Conservation (phyloP, 92 coral and sea anemone species). For the Diadumene lineata region DNA sequence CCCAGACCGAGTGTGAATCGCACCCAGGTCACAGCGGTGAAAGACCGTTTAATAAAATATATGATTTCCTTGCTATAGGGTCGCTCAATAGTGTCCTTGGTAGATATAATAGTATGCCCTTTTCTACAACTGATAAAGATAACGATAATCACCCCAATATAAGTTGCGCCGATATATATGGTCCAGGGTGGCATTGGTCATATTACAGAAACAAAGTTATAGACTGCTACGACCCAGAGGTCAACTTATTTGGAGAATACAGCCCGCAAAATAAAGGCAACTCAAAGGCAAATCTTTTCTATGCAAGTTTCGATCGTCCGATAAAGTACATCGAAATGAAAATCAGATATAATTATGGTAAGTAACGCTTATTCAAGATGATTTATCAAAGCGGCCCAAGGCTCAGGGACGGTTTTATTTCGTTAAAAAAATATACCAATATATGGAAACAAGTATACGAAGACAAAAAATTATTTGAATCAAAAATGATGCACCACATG, state of each 20-base stretch:
- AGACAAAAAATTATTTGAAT: no score
- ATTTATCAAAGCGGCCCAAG: no score
- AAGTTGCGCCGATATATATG: constrained; percentile 8
- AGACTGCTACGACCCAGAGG: not conserved
- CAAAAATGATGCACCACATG: no score
- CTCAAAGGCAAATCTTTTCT: not conserved
- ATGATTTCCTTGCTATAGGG: not conserved
- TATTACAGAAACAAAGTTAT: no score
- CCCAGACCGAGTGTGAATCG: no score
- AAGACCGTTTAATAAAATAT: no score
- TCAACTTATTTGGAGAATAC: constrained; percentile 27
- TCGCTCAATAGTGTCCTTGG: not conserved
- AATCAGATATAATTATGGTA: constrained; percentile 8
- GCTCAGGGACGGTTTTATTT: no score
- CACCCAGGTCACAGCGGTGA: no score
- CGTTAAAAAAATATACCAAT: no score
- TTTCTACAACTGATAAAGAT: constrained; percentile 29
- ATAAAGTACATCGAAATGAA: constrained; percentile 32
- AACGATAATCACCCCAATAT: constrained; percentile 11
- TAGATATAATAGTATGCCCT: not conserved
- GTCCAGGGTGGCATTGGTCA: constrained; percentile 34
- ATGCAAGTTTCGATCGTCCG: constrained; percentile 2
- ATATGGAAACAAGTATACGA: no score
- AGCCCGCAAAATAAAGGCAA: constrained; percentile 6
- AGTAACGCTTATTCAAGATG: not conserved